Conservation (phyloP, 2,797 vertebrate genomes). For the Schizopygopsis pylzovi region DNA sequence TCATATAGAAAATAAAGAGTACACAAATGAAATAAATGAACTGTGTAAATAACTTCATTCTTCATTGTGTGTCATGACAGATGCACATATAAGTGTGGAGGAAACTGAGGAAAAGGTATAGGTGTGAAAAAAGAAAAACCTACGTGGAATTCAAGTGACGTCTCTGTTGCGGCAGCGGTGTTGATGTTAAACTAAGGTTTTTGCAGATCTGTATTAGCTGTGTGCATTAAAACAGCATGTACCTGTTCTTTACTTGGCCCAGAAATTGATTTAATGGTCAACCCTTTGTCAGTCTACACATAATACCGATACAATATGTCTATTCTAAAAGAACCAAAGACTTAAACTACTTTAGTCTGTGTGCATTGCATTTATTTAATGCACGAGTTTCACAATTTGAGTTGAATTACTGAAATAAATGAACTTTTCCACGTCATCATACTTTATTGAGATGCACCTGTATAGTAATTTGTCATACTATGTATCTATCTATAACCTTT, state of each 20-base stretch:
- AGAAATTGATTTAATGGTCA: neutral
- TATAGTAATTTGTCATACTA: no score
- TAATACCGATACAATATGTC: neutral
- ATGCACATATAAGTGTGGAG: neutral
- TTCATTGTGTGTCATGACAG: neutral
- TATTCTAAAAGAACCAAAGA: no score
- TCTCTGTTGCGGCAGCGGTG: neutral
- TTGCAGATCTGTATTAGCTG: neutral
- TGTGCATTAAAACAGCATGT: slow-evolving; percentile 2
- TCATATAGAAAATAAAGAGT: neutral
- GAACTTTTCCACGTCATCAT: no score
- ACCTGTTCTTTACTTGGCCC: neutral
- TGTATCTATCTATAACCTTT: no score
- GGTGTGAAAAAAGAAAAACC: neutral
- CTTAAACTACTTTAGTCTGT: no score
- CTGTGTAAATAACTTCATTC: neutral
- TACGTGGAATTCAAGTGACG: neutral
- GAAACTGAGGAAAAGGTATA: neutral
- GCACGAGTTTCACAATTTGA: no score
- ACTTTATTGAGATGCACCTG: no score
- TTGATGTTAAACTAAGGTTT: neutral
- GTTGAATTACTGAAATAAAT: no score
- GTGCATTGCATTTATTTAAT: no score
- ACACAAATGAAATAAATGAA: no score
- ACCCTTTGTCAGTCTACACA: neutral